Evolutionary conservation across 2,797 vertebrate genomes (phyloP).

Genomic region (Astyanax mexicanus): DNA sequence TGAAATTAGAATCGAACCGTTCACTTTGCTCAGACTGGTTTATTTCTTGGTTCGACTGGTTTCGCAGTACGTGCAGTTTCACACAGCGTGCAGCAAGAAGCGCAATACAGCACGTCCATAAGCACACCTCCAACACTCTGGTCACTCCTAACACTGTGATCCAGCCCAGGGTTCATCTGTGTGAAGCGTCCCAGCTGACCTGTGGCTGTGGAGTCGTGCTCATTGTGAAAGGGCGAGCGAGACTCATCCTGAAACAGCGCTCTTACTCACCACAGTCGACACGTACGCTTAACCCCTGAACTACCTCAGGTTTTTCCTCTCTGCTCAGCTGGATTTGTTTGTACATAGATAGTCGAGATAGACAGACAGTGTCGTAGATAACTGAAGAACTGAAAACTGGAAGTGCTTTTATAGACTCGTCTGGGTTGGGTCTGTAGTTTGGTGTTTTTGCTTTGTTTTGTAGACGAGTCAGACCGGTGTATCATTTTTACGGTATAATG

Average conservation of each 20-base stretch:
- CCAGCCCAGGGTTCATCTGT: constrained; percentile 30
- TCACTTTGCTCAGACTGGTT: constrained; percentile 7
- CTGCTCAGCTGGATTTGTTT: constrained; percentile 29
- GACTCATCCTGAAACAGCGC: constrained; percentile 29
- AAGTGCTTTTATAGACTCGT: background rate
- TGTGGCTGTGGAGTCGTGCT: background rate
- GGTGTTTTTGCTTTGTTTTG: too few species aligned
- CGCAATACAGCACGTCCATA: background rate
- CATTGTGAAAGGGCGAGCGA: background rate
- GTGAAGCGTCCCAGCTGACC: constrained; percentile 13
- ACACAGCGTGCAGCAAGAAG: constrained; percentile 3
- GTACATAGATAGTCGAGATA: constrained; percentile 30
- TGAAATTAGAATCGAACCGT: constrained; percentile 36
- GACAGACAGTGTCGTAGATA: constrained; percentile 9
- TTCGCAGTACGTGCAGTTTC: constrained; percentile 3
- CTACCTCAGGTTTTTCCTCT: constrained; percentile 36
- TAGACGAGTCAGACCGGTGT: too few species aligned
- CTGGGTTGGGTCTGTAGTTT: background rate
- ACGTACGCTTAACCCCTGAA: constrained; percentile 28
- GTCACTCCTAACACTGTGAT: constrained; percentile 34
- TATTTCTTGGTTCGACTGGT: background rate
- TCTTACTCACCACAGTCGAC: constrained; percentile 20
- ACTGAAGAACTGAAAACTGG: constrained; percentile 38
- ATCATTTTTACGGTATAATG: too few species aligned
- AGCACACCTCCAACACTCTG: constrained; percentile 7